Evolutionary conservation across 2,888 invertebrate species (phyloP).

Genomic region (Lepidochrysops patricia): DNA sequence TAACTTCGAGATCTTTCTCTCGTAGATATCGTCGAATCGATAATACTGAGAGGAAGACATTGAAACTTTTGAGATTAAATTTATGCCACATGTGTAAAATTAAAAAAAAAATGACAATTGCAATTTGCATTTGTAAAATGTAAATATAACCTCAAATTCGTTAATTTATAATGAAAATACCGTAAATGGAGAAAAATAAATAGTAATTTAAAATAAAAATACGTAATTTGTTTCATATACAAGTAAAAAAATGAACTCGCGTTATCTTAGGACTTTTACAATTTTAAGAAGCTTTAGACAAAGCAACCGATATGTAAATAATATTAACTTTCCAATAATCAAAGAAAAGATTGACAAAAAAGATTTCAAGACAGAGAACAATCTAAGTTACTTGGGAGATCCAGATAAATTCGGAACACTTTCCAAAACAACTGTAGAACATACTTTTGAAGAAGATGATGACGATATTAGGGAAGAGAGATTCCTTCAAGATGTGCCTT

Average conservation of each 20-base stretch:
- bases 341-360: constrained; percentile 32
- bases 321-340: constrained; percentile 21
- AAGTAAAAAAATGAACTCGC: constrained; percentile 9
- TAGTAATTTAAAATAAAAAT: too few species aligned
- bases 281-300: not conserved
- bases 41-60: too few species aligned
- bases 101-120: too few species aligned
- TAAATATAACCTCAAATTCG: too few species aligned
- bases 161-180: too few species aligned
- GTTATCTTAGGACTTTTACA: not conserved
- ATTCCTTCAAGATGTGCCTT: constrained; percentile 65
- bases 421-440: constrained; percentile 31
- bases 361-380: constrained; percentile 46
- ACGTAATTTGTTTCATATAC: not conserved
- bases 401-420: constrained; percentile 76
- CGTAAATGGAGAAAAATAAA: too few species aligned
- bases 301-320: not conserved
- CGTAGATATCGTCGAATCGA: too few species aligned
- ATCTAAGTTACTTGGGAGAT: constrained; percentile 52
- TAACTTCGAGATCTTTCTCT: too few species aligned
- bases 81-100: too few species aligned
- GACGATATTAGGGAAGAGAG: constrained; percentile 77
- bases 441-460: constrained; percentile 55
- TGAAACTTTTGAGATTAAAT: too few species aligned
- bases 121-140: too few species aligned